Evolutionary conservation across 2,888 invertebrate species (phyloP), one percentile per base, ranked within the genome.

Genomic region (Asteroscopus sphinx): DNA sequence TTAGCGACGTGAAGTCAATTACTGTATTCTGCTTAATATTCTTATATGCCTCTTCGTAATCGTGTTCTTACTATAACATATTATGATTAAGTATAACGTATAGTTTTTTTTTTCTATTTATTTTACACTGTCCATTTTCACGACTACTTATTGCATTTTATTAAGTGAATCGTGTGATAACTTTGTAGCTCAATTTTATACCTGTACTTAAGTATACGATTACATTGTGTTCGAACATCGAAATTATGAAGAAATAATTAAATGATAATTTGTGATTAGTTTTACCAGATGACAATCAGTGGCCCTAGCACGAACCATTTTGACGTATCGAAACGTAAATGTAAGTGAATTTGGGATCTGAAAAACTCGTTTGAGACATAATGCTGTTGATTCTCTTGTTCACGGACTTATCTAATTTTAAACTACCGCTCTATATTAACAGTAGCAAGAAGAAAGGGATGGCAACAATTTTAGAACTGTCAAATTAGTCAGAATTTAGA

Each of bases 131-230:
- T 84, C 77, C 68, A 66, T 78, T 81, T 79, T 85, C 85, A 86
- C 86, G 83, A 79, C 79, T 88, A 85, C 87, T 88, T 87, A 85
- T 75, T 86, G 71, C 54, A 71, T 80, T 80, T 82, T 78, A 78
- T 82, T 86, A 86, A 83, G 85, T 88, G 82, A 83, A 81, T 88
- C 83, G 88, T 87, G 88, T 87, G 83, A 83, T 85, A 81, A 81
- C 67, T 79, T 83, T 80, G 76, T 90, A 91, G 92, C 92, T 92
- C 92, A 92, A 93, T 91, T 88, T 88, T 82, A 76, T 80, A 68
- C 80, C 73, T 80, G 85, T 90, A 88, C 85, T 89, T 88, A 85
- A 81, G 82, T 85, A 84, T 87, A 86, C 82, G 81, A 81, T 75
- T 77, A 62, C 32, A 49, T 77, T 85, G 82, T 88, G 83, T 89